phyloP scores from a whole-genome alignment of 2,888 invertebrate genomes.

The Phyto melanocephala region DNA sequence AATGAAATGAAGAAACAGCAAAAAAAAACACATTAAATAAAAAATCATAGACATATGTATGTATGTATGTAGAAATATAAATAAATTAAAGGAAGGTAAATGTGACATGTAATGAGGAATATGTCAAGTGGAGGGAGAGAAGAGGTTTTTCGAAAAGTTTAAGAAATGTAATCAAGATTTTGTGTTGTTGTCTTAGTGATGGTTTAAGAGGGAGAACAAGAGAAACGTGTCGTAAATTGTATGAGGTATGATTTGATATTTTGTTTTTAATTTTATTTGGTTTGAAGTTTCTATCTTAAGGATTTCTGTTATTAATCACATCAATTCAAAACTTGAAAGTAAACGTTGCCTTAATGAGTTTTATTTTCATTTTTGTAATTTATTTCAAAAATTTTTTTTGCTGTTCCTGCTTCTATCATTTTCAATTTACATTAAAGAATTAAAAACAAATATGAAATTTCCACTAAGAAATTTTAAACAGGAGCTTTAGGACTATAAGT shows the following conservation, averaged over 20 bases:
- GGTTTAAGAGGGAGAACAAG: too few relatives aligned
- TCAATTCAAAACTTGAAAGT: constrained; percentile 53
- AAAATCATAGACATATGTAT: too few relatives aligned
- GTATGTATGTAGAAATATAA: too few relatives aligned
- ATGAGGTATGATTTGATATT: constrained; percentile 36
- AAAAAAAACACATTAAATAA: too few relatives aligned
- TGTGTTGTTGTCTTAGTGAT: not conserved
- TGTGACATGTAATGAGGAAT: not conserved
- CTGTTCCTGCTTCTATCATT: not conserved
- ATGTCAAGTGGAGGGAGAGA: not conserved
- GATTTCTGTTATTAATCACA: constrained; percentile 58
- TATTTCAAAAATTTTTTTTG: not conserved
- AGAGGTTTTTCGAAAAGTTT: not conserved
- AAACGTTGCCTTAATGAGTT: constrained; percentile 51
- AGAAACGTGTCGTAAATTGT: constrained; percentile 29
- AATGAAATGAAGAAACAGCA: constrained; percentile 15
- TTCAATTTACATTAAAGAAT: not conserved
- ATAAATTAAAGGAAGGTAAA: not conserved
- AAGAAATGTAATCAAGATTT: constrained; percentile 54
- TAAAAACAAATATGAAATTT: too few relatives aligned
- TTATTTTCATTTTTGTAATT: constrained; percentile 44
- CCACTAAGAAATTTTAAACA: not conserved
- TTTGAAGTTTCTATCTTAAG: constrained; percentile 48
- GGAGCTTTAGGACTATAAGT: not conserved
- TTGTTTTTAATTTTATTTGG: constrained; percentile 51